Percentiles rank a stretch among this genome's conserved stretches.
Evolutionary conservation across 1,140 invertebrate genomes (phyloP).

Genomic region (Ganaspis sp.): DNA sequence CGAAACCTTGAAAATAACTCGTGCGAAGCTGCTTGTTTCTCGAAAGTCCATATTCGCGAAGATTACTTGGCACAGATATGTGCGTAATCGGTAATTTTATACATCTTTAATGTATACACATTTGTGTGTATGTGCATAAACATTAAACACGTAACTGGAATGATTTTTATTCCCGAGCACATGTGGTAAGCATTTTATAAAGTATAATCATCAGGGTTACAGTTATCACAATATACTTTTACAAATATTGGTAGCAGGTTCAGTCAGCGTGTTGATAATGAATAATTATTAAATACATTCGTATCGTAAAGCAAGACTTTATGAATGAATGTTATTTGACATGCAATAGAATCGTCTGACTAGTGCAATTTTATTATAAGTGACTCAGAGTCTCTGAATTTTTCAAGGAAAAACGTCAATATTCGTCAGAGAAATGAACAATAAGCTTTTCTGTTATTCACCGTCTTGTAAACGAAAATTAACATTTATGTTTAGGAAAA

Average conservation of each 20-base stretch:
- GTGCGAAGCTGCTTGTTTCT: no score
- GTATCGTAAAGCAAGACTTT: neutral
- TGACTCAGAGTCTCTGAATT: neutral
- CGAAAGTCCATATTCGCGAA: neutral
- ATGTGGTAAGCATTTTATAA: slow-evolving; percentile 33
- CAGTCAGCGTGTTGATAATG: slow-evolving; percentile 25
- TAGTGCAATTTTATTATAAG: slow-evolving; percentile 7
- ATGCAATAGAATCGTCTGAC: slow-evolving; percentile 23
- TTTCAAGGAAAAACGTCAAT: slow-evolving; percentile 19
- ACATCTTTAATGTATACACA: neutral
- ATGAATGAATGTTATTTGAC: slow-evolving; percentile 41
- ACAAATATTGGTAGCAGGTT: neutral
- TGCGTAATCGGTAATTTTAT: slow-evolving; percentile 24
- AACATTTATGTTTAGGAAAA: no score
- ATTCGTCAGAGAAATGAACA: neutral
- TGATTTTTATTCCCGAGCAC: slow-evolving; percentile 1
- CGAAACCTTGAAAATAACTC: neutral
- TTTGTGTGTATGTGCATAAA: neutral
- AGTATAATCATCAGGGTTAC: slow-evolving; percentile 55
- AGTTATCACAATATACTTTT: slow-evolving; percentile 44
- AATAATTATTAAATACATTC: slow-evolving; percentile 6
- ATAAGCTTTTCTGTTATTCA: neutral
- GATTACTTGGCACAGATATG: slow-evolving; percentile 11
- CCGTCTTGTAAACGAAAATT: neutral
- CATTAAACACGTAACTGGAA: slow-evolving; percentile 11